Evolutionary conservation across 2,888 invertebrate genomes (phyloP), one percentile per base, ranked within the genome.

Genomic region (Orthonychiurus folsomi): DNA sequence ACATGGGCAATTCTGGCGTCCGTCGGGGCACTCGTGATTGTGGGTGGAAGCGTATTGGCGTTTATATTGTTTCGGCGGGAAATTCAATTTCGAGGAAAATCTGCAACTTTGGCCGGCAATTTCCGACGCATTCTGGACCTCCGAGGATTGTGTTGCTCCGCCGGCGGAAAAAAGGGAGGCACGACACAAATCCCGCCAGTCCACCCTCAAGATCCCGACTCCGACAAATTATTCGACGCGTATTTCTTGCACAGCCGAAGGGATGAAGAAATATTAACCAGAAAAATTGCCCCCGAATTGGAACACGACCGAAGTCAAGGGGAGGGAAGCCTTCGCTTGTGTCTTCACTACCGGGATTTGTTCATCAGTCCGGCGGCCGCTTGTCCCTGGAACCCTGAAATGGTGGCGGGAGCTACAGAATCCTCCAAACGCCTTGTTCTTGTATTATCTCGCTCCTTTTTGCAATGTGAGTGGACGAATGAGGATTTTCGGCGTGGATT

Each of bases 221-320:
- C 75, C 27, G 77, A 68, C 21, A 71, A 70, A 63, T 60, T 70
- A 56, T 92, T 88, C 78, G 93, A 93, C 78, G 92, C 91, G 37
- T 93, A 93, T 79, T 85, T 93, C 71, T 88, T 89, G 77, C 93
- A 93, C 79, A 88, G 88, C 78, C 87, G 87, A 56, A 87, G 88
- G 78, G 92, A 92, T 79, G 89, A 90, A 76, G 84, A 86, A 60
- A 77, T 77, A 62, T 76, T 80, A 15, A 69, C 75, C n/a, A 75
- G 79, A 65, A 76, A 77, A 54, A 67, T 80, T 62, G 77, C 76
- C 9, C 76, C 77, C 1, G 76, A 77, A 63, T 73, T 80, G 28
- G 79, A 80, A 72, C 74, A 68, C 55, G 75, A 76, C 76, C 65
- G 77, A 78, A 20, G 74, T 77, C 64, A 74, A 76, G 37, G 64